These are phyloP conservation scores for Danaus chrysippus DNA, from an alignment of 2,888 invertebrate species.

Conservation along the genomic window DNA sequence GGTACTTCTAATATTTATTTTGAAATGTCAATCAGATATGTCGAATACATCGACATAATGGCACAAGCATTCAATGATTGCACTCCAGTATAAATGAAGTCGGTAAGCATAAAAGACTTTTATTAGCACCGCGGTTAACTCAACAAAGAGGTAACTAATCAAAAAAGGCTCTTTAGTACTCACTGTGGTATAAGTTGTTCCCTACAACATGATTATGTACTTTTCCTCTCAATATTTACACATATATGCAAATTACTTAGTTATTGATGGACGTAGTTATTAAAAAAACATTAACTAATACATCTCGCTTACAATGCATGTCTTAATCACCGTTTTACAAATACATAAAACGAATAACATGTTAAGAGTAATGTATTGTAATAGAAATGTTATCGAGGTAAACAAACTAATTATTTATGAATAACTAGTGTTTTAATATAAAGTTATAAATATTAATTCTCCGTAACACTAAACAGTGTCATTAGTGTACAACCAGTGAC, in stretches of 20 bases:
- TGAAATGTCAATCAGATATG: conserved; percentile 32
- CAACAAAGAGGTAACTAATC: conserved; percentile 60
- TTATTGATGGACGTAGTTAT: too few species aligned
- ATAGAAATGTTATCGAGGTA: neutral
- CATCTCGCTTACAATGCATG: too few species aligned
- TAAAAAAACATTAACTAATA: too few species aligned
- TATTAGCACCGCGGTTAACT: conserved; percentile 35
- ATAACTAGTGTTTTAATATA: neutral
- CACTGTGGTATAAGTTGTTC: neutral
- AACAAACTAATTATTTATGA: neutral
- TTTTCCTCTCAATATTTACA: too few species aligned
- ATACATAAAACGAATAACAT: too few species aligned
- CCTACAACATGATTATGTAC: neutral
- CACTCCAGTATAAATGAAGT: conserved; percentile 30
- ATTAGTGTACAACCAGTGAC: conserved; percentile 46
- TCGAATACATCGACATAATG: conserved; percentile 18
- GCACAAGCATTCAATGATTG: conserved; percentile 21
- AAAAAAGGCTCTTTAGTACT: conserved; percentile 45
- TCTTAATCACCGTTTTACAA: too few species aligned
- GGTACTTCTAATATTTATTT: conserved; percentile 19
- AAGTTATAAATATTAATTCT: conserved; percentile 6
- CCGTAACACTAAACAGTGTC: conserved; percentile 28
- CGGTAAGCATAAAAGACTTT: conserved; percentile 37
- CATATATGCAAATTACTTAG: too few species aligned
- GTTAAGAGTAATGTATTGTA: neutral